Evolutionary conservation across 2,797 vertebrate species (phyloP).

Genomic region (Glossophaga mutica): DNA sequence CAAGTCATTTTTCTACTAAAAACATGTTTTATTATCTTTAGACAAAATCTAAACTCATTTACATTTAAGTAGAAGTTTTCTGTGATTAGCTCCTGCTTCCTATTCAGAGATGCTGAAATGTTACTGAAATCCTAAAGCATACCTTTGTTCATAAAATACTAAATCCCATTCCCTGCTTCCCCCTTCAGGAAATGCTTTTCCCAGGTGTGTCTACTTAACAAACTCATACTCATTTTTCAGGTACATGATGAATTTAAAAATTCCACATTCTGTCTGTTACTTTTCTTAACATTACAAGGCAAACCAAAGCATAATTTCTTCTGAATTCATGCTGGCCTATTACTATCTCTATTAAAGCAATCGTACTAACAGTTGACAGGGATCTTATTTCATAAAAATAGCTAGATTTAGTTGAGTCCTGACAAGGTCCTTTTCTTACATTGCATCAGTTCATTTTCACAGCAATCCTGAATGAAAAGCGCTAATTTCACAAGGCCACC

Average conservation of each 20-base stretch:
- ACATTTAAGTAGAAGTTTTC: background rate
- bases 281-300: background rate
- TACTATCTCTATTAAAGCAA: background rate
- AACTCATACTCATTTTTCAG: background rate
- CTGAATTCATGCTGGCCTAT: background rate
- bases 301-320: background rate
- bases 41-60: background rate
- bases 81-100: background rate
- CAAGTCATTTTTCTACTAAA: background rate
- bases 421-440: background rate
- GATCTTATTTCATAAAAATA: background rate
- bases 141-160: background rate
- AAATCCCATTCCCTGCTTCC: no score
- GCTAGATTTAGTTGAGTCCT: background rate
- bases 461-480: background rate
- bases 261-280: background rate
- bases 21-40: background rate
- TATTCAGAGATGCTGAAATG: background rate
- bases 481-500: background rate
- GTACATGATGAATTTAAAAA: background rate
- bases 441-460: background rate
- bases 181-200: background rate
- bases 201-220: background rate
- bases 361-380: background rate
- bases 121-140: slow-evolving; percentile 6